phyloP scores from a whole-genome alignment of 2,888 invertebrate species.

The Julus scandinavius region DNA sequence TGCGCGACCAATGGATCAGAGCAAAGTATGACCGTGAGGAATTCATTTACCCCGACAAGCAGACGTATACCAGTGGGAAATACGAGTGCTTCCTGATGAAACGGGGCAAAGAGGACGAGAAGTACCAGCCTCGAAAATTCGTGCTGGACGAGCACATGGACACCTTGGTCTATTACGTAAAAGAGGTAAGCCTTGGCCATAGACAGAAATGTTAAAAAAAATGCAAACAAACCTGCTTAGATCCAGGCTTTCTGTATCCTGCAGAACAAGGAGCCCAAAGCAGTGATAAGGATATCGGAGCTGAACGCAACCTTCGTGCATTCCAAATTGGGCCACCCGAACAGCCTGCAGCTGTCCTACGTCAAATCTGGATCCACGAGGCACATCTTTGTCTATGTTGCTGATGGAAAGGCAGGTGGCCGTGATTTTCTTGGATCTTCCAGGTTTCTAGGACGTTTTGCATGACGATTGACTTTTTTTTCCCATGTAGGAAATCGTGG shows the following conservation, averaged over 20 bases:
- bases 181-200: neutral
- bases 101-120: conserved; percentile 77
- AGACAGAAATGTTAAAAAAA: neutral
- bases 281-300: conserved; percentile 81
- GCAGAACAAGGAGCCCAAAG: conserved; percentile 79
- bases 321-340: conserved; percentile 80
- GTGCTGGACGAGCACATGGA: neutral
- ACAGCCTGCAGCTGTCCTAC: conserved; percentile 86
- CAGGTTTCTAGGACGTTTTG: neutral
- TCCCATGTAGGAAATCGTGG: conserved; percentile 74
- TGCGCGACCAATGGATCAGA: conserved; percentile 90
- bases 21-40: conserved; percentile 91
- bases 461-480: neutral
- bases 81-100: conserved; percentile 88
- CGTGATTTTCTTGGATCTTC: neutral
- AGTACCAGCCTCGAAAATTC: neutral
- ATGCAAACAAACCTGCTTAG: neutral
- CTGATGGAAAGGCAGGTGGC: conserved; percentile 75
- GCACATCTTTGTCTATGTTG: conserved; percentile 87
- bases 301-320: conserved; percentile 87
- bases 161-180: conserved; percentile 17
- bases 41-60: conserved; percentile 82
- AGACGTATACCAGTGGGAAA: conserved; percentile 80
- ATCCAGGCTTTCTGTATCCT: neutral
- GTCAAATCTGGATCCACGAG: conserved; percentile 86